These are phyloP conservation scores for Malacoraja senta DNA, from an alignment of 2,797 vertebrate species.

Conservation along the genomic window DNA sequence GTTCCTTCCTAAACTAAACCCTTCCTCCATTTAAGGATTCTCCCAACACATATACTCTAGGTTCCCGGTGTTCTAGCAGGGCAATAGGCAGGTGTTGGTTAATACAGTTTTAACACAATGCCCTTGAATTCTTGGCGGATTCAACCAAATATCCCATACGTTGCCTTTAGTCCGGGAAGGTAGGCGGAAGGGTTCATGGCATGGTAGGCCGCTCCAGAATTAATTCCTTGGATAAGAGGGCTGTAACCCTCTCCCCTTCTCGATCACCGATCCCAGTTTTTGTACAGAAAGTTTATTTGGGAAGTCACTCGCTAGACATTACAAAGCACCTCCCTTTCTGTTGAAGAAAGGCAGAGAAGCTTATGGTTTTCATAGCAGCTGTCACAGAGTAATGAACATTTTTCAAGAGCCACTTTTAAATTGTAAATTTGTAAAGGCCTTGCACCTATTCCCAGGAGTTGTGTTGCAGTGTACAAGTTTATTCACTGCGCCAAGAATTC, in stretches of 20 bases:
- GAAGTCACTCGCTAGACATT: background rate
- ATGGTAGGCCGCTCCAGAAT: no score
- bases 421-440: slow-evolving; percentile 29
- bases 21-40: background rate
- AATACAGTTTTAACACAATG: no score
- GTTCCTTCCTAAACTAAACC: no score
- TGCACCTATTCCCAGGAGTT: slow-evolving; percentile 37
- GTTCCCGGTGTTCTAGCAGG: no score
- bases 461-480: slow-evolving; percentile 25
- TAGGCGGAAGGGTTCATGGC: background rate
- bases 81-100: no score
- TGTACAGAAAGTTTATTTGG: background rate
- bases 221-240: background rate
- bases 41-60: no score
- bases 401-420: slow-evolving; percentile 36
- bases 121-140: no score
- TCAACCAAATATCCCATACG: no score
- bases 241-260: background rate
- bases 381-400: slow-evolving; percentile 26
- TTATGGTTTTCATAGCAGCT: slow-evolving; percentile 15
- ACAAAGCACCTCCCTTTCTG: background rate
- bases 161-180: background rate
- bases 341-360: background rate
- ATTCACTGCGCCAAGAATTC: slow-evolving; percentile 23
- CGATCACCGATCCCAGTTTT: background rate